Percentiles rank a stretch among this genome's conserved stretches.
Evolutionary conservation across 2,113 vertebrate genomes (phyloP).

Genomic region (Muntiacus muntjak): DNA sequence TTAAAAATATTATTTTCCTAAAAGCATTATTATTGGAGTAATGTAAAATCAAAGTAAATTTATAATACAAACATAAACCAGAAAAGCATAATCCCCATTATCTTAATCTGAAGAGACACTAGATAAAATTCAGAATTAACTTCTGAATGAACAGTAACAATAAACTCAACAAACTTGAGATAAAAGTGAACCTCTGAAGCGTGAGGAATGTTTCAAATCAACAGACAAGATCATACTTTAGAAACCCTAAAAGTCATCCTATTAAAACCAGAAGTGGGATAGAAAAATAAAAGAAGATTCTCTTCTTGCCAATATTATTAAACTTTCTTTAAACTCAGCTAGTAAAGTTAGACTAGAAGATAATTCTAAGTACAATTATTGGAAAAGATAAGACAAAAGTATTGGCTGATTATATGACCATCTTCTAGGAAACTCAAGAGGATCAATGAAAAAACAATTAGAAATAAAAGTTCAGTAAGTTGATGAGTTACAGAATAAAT

Average conservation of each 20-base stretch:
- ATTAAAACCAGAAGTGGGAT: neutral
- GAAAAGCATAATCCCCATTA: neutral
- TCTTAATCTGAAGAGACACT: neutral
- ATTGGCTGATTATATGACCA: neutral
- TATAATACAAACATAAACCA: neutral
- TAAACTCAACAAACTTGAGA: neutral
- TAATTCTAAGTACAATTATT: neutral
- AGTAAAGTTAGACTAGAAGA: neutral
- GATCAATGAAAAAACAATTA: neutral
- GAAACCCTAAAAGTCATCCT: neutral
- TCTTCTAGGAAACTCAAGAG: slow-evolving; percentile 8
- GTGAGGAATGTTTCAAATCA: neutral
- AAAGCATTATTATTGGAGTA: neutral
- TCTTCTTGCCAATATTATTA: neutral
- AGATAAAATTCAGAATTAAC: neutral
- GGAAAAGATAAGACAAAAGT: neutral
- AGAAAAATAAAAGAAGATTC: neutral
- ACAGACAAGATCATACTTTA: neutral
- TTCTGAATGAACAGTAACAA: neutral
- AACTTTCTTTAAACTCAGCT: slow-evolving; percentile 6
- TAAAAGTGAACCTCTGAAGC: slow-evolving; percentile 23
- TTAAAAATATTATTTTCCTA: slow-evolving; percentile 1
- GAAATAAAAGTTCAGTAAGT: neutral
- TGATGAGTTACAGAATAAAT: neutral
- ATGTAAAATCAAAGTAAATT: neutral